These are phyloP conservation scores for Squalus acanthias DNA, from an alignment of 2,797 vertebrate genomes.

Conservation along the genomic window DNA sequence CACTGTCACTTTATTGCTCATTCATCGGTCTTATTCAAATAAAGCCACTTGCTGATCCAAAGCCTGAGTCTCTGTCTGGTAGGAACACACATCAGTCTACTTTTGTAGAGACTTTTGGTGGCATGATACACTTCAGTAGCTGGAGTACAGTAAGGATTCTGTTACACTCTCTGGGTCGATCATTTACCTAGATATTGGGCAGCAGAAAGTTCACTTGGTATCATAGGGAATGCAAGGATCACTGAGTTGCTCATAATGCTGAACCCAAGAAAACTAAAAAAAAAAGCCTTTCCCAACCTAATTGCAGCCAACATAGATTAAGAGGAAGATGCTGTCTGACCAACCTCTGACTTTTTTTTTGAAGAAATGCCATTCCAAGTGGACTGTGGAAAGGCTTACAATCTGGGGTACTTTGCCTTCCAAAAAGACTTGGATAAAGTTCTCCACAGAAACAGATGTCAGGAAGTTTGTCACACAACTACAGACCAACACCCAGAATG, in stretches of 20 bases:
- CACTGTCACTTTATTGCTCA: slow-evolving; percentile 26
- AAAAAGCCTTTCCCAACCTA: too few relatives aligned
- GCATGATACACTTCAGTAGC: not conserved
- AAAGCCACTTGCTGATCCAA: not conserved
- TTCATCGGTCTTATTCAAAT: not conserved
- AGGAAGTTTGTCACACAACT: not conserved
- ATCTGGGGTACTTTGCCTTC: too few relatives aligned
- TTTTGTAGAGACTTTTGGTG: not conserved
- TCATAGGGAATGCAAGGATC: not conserved
- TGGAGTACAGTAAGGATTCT: not conserved
- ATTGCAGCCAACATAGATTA: not conserved
- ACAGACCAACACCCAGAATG: not conserved
- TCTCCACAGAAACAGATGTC: not conserved
- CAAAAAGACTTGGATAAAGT: not conserved
- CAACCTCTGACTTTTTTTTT: too few relatives aligned
- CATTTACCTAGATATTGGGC: not conserved
- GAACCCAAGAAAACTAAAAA: not conserved
- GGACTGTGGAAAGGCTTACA: too few relatives aligned
- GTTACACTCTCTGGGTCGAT: not conserved
- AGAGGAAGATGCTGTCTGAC: too few relatives aligned
- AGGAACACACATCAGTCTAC: not conserved
- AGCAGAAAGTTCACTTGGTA: not conserved
- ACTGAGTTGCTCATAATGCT: not conserved
- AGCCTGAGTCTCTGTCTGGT: not conserved
- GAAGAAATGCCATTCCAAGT: too few relatives aligned